Evolutionary conservation across 2,797 vertebrate species (phyloP), one percentile per base, ranked within the genome.

Genomic region (Ptychobarbus kaznakovi): DNA sequence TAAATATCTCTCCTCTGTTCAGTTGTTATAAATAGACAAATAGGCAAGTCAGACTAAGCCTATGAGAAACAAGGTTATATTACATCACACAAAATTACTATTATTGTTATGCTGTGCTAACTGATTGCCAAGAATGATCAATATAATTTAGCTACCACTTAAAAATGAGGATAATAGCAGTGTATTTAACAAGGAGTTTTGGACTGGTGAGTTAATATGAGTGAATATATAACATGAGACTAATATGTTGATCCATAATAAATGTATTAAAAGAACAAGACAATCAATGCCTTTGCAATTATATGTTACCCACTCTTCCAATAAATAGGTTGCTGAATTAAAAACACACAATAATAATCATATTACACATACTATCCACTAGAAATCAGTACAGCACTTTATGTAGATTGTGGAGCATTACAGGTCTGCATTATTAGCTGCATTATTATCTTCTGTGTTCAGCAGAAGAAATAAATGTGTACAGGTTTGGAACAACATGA

Each of bases 1-100:
- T 81, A 88, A 70, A 88, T 86, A 61, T 46, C 91, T 93, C 90
- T 89, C 87, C 91, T 89, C 90, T 88, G 88, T 93, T 88, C 92
- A 90, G 86, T 87, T 86, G 86, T 90, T 94, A 94, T 94, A 94
- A 95, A 95, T 95, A 95, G 93, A 91, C 89, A 40, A 58, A 38
- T 87, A 88, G 91, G 91, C 91, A 40, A 90, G 85, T 92, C 90
- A 93, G 92, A 89, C 88, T 79, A 89, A 91, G 88, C 90, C 78
- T 90, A 92, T 90, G 90, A 91, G 83, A 90, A 89, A 84, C 85
- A 92, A 92, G 92, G 92, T 94, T 92, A 91, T 88, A 93, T 94
- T 93, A 91, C 93, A 92, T 91, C 80, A 89, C 82, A 65, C 44
- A 51, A 74, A 65, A 58, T 83, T 42, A 80, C 20, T 42, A 20